Conservation (phyloP, 2,888 invertebrate genomes). For the Drosophila kuntzei region DNA sequence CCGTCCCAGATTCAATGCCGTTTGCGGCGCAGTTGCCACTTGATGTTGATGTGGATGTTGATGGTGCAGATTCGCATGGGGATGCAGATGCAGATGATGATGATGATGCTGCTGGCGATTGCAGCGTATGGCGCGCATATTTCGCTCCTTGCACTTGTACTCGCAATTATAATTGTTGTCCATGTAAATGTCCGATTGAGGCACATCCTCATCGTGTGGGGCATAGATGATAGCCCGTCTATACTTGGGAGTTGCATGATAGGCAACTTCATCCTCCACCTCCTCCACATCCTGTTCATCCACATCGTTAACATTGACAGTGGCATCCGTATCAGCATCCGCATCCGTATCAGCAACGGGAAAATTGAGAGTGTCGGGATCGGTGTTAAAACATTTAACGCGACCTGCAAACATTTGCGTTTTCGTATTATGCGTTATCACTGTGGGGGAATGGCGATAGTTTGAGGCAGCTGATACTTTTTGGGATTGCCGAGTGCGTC, state of each 20-base stretch:
- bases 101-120: constrained; percentile 68
- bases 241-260: constrained; percentile 65
- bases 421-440: constrained; percentile 82
- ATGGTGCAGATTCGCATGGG: constrained; percentile 43
- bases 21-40: constrained; percentile 68
- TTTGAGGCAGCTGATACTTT: constrained; percentile 23
- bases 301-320: constrained; percentile 1
- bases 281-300: constrained; percentile 55
- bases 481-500: constrained; percentile 36
- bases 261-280: constrained; percentile 36
- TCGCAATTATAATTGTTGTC: constrained; percentile 81
- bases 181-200: constrained; percentile 54
- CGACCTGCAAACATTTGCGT: constrained; percentile 85
- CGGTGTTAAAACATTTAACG: constrained; percentile 74
- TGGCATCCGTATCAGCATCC: constrained; percentile 8
- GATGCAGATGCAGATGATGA: constrained; percentile 56
- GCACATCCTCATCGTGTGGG: constrained; percentile 54
- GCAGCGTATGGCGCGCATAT: constrained; percentile 82
- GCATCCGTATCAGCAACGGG: constrained; percentile 48
- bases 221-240: constrained; percentile 66
- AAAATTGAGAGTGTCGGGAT: constrained; percentile 38
- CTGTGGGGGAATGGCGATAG: constrained; percentile 62
- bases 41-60: constrained; percentile 58
- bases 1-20: constrained; percentile 77
- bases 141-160: constrained; percentile 83